A percentile compares a stretch with the other conserved stretches of the same genome.
These are phyloP conservation scores for Lasioglossum leucozonium DNA, from an alignment of 2,888 invertebrate species.

Conservation along the genomic window DNA sequence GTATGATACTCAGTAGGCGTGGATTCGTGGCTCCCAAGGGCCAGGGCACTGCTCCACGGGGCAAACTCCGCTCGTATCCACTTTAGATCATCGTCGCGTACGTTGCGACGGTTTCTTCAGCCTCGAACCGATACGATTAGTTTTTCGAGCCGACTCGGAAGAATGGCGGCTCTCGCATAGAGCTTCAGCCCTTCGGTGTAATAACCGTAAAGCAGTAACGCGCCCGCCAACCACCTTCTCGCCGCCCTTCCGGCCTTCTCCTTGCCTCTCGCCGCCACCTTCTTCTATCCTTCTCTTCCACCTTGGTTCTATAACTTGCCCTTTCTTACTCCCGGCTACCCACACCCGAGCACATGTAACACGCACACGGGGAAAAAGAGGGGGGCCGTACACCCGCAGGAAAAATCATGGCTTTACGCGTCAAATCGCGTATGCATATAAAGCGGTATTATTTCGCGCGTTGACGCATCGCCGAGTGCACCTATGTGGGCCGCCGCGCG, in stretches of 20 bases:
- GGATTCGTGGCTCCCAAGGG: neutral
- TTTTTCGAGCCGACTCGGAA: constrained; percentile 40
- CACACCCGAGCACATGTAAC: constrained; percentile 10
- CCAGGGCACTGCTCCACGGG: neutral
- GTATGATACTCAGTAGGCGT: neutral
- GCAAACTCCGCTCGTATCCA: neutral
- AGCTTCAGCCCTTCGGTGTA: constrained; percentile 69
- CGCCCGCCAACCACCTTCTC: constrained; percentile 32
- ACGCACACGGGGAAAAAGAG: constrained; percentile 40
- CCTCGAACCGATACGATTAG: constrained; percentile 53
- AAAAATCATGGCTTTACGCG: constrained; percentile 83
- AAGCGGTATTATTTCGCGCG: constrained; percentile 81
- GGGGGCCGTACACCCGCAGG: constrained; percentile 71
- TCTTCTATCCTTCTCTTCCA: constrained; percentile 47
- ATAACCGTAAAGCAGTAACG: constrained; percentile 80
- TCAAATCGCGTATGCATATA: constrained; percentile 83
- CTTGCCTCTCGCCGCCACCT: constrained; percentile 24
- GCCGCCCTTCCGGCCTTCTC: neutral
- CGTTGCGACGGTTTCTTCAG: neutral
- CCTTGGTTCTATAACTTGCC: neutral
- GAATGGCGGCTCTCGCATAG: constrained; percentile 47
- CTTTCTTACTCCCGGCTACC: constrained; percentile 3
- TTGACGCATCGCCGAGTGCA: constrained; percentile 70
- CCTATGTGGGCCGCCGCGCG: constrained; percentile 3
- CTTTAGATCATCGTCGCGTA: neutral